Conservation (phyloP, 1,140 invertebrate species). For the Atta colombica region DNA sequence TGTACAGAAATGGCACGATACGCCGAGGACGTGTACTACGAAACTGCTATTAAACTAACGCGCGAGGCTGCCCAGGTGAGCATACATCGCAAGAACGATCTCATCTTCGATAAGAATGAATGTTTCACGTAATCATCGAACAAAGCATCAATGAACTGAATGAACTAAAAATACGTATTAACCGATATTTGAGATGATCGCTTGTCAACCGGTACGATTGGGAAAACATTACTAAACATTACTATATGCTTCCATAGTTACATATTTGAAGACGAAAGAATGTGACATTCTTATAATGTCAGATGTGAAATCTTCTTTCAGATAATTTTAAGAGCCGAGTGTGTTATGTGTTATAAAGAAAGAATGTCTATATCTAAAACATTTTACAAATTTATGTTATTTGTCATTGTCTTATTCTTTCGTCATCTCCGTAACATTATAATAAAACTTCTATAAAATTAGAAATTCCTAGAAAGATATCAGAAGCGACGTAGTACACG, state of each 20-base stretch:
- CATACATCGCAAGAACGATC: neutral
- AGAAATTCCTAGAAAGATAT: neutral
- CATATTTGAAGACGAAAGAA: neutral
- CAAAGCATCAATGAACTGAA: neutral
- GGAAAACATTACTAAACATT: neutral
- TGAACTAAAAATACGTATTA: neutral
- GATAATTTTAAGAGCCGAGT: neutral
- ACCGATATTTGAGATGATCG: neutral
- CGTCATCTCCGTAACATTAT: neutral
- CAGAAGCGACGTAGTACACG: no score
- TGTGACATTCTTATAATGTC: neutral
- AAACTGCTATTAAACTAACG: constrained; percentile 85
- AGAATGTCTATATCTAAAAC: neutral
- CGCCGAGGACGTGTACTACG: constrained; percentile 85
- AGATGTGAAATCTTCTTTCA: neutral
- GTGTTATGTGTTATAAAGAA: neutral
- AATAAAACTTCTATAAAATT: constrained; percentile 3
- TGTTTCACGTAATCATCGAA: neutral
- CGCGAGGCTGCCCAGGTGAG: constrained; percentile 87
- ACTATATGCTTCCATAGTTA: neutral
- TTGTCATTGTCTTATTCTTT: no score
- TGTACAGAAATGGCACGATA: constrained; percentile 65
- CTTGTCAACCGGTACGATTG: neutral
- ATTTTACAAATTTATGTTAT: no score
- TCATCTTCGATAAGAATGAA: neutral